A percentile compares a stretch with the other conserved stretches of the same genome.
Conservation (phyloP, 2,113 vertebrate species). For the Pimephales promelas region DNA sequence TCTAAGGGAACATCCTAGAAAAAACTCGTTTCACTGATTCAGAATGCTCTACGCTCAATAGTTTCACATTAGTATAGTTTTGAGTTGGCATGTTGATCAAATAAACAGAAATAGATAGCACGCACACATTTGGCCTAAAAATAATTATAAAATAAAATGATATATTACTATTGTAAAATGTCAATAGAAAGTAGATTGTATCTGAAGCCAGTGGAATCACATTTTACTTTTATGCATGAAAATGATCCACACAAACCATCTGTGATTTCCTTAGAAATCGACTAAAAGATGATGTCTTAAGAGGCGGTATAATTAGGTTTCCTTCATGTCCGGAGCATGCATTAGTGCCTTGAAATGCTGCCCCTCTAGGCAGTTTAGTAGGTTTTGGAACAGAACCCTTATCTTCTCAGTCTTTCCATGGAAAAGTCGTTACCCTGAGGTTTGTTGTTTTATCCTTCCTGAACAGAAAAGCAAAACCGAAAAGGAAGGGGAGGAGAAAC, state of each 20-base stretch:
- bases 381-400: neutral
- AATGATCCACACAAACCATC: neutral
- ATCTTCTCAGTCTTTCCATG: neutral
- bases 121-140: neutral
- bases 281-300: neutral
- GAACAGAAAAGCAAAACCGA: slow-evolving; percentile 88
- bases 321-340: neutral
- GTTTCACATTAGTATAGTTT: neutral
- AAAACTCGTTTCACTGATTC: neutral
- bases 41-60: neutral
- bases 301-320: neutral
- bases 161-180: neutral
- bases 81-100: neutral
- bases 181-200: too few relatives aligned
- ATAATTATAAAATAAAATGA: neutral
- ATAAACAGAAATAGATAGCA: neutral
- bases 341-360: neutral
- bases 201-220: neutral
- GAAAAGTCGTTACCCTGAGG: neutral
- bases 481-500: slow-evolving; percentile 92
- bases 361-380: neutral
- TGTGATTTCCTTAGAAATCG: neutral
- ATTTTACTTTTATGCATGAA: neutral
- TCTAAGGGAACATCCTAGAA: neutral
- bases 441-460: neutral